Evolutionary conservation across 1,140 invertebrate genomes (phyloP).

Genomic region (Telenomus remus): DNA sequence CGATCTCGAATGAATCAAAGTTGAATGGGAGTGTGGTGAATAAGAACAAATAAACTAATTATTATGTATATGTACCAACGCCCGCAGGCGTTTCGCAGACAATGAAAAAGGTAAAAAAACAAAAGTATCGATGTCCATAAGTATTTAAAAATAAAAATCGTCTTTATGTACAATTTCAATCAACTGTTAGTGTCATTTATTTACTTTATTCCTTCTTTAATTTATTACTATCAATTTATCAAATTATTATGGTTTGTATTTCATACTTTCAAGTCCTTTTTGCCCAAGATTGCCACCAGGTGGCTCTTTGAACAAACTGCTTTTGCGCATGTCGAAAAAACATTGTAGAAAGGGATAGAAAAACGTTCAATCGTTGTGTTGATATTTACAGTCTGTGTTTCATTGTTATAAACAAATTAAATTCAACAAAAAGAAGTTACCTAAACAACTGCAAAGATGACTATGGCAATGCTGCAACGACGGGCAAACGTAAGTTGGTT

Average conservation of each 20-base stretch:
- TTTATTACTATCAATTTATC: no score
- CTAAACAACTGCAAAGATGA: slow-evolving; percentile 12
- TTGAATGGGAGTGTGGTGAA: slow-evolving; percentile 41
- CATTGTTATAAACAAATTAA: no score
- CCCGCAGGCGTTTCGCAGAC: slow-evolving; percentile 52
- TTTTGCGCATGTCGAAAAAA: no score
- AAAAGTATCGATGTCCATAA: slow-evolving; percentile 73
- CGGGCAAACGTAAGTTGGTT: slow-evolving; percentile 33
- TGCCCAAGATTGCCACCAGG: no score
- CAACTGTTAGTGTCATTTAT: slow-evolving; percentile 3
- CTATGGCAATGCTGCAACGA: slow-evolving; percentile 43
- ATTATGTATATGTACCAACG: slow-evolving; percentile 57
- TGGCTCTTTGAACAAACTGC: no score
- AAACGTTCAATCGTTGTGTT: no score
- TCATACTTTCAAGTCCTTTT: no score
- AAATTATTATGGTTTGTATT: no score
- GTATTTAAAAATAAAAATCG: slow-evolving; percentile 74
- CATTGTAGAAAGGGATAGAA: no score
- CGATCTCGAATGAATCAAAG: slow-evolving; percentile 50
- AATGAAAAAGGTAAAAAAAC: slow-evolving; percentile 61
- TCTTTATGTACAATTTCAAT: slow-evolving; percentile 73
- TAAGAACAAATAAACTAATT: slow-evolving; percentile 46
- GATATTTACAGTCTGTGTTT: no score
- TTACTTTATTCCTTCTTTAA: neutral
- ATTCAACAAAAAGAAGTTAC: no score